A percentile compares a stretch with the other conserved stretches of the same genome.
Conservation (phyloP, 2,888 invertebrate species). For the Nebria salina region DNA sequence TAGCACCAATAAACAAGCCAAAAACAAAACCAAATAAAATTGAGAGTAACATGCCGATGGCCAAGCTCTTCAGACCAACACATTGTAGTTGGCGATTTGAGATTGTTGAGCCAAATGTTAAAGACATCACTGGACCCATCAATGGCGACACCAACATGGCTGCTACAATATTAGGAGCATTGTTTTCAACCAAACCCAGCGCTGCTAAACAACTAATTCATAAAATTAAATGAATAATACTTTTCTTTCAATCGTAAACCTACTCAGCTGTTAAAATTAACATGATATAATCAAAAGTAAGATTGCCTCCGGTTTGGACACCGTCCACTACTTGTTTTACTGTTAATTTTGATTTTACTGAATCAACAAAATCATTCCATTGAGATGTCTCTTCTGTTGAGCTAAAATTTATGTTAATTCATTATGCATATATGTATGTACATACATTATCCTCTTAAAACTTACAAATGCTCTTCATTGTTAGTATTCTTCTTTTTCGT, state of each 20-base stretch:
- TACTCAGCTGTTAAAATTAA: constrained; percentile 85
- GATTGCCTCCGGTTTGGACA: constrained; percentile 77
- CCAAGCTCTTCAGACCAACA: constrained; percentile 75
- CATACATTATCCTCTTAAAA: constrained; percentile 30
- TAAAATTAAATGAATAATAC: too few species aligned
- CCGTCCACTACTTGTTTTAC: constrained; percentile 87
- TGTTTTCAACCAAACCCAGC: constrained; percentile 84
- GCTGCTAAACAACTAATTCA: constrained; percentile 77
- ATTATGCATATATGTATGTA: neutral
- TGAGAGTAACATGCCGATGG: constrained; percentile 78
- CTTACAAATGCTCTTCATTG: constrained; percentile 32
- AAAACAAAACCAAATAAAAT: constrained; percentile 82
- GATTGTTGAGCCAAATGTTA: constrained; percentile 84
- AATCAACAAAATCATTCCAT: constrained; percentile 78
- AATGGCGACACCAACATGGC: constrained; percentile 81
- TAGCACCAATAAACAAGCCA: constrained; percentile 77
- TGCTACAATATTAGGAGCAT: constrained; percentile 81
- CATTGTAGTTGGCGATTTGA: constrained; percentile 75
- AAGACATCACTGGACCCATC: constrained; percentile 89
- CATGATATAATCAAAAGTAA: constrained; percentile 85
- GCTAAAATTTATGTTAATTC: constrained; percentile 31
- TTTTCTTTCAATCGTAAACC: constrained; percentile 56
- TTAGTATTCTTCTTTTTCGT: constrained; percentile 48
- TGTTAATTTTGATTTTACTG: constrained; percentile 80
- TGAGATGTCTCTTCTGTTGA: constrained; percentile 68